Base-by-base conservation (phyloP, 2,797 vertebrate species). In the Mycteria americana region DNA sequence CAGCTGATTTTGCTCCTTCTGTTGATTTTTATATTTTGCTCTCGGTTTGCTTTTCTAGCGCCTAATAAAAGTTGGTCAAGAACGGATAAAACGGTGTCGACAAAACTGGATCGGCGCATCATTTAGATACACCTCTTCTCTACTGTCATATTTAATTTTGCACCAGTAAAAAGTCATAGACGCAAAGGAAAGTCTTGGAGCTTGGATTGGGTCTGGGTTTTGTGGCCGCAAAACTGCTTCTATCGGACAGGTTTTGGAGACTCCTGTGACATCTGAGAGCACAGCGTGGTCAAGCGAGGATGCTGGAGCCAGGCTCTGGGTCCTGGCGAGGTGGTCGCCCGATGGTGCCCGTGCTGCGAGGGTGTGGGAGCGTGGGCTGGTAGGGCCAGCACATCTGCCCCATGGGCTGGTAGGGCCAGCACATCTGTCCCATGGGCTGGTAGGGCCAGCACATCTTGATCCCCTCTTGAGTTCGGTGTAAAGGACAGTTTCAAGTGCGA, bases 401-500 rank as follows among this genome's bases (percentile, higher is more conserved):
- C n/a, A 39, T n/a, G 78, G 37, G n/a, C 59, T 62, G 50, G 64
- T 11, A 35, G 37, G 39, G 30, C 50, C 37, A 70, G 24, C 23
- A 46, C n/a, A 23, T 70, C 51, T 18, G 18, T 64, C 23, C 54
- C 50, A 15, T 0, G 0, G 18, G 75, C 37, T 37, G 37, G 37
- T 37, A 37, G 37, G 37, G 37, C 37, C 37, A 39, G 37, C 37
- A 39, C n/a, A 23, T 70, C 13, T 56, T 56, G 50, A 28, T 82
- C 68, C 76, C 78, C 57, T 53, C 77, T 54, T 50, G 56, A 82
- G 30, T 7, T 43, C 31, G 53, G 67, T 53, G 57, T 39, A 87
- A 91, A 91, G 90, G 90, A 85, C 72, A 54, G 86, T 79, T 90
- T 78, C 77, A 92, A 91, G 68, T 57, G 64, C 81, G 83, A 83